Evolutionary conservation across 2,888 invertebrate genomes (phyloP).

Genomic region (Trichogramma evanescens): DNA sequence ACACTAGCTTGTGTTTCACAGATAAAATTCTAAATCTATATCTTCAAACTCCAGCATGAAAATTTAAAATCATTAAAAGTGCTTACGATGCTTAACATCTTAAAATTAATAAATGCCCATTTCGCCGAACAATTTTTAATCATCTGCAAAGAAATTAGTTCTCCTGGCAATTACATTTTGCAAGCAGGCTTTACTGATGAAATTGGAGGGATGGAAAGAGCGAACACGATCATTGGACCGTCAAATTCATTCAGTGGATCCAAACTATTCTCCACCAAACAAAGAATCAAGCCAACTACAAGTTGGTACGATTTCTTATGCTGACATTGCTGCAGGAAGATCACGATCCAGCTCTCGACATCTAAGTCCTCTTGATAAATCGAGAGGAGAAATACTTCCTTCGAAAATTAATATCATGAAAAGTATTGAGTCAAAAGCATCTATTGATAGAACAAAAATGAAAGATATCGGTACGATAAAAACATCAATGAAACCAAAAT

Average conservation of each 20-base stretch:
- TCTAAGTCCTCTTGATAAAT: constrained; percentile 38
- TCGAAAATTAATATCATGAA: too few species aligned
- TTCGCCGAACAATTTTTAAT: constrained; percentile 24
- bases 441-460: too few species aligned
- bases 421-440: too few species aligned
- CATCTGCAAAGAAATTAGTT: constrained; percentile 38
- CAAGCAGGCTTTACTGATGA: constrained; percentile 61
- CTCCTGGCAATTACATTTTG: constrained; percentile 36
- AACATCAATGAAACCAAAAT: constrained; percentile 3
- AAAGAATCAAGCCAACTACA: constrained; percentile 35
- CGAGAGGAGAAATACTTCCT: constrained; percentile 29
- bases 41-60: too few species aligned
- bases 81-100: constrained; percentile 19
- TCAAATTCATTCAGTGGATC: constrained; percentile 69
- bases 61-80: constrained; percentile 13
- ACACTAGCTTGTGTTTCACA: too few species aligned
- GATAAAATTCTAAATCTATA: too few species aligned
- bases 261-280: constrained; percentile 58
- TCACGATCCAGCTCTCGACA: constrained; percentile 46
- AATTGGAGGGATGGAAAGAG: constrained; percentile 61
- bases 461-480: not conserved
- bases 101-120: constrained; percentile 16
- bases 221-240: constrained; percentile 66
- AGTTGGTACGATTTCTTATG: constrained; percentile 49
- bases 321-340: constrained; percentile 65